A percentile compares a stretch with the other conserved stretches of the same genome.
These are phyloP conservation scores for Neolamprologus fasciatus DNA, from an alignment of 2,113 vertebrate genomes.

Conservation along the genomic window DNA sequence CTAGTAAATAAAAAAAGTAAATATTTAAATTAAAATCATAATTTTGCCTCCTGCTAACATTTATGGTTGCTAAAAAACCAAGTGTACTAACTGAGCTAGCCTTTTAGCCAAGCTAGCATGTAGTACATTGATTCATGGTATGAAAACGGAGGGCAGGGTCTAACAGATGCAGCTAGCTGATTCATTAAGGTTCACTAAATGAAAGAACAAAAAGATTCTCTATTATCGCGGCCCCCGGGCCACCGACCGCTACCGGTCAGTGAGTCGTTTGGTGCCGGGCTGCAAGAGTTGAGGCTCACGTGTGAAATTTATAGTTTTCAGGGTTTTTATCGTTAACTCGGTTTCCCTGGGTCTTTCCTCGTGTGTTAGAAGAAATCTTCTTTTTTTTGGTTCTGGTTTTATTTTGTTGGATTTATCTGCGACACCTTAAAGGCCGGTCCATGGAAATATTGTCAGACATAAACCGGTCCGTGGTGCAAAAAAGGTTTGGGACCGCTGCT, in stretches of 20 bases:
- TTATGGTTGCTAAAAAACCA: not conserved
- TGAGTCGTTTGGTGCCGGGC: not conserved
- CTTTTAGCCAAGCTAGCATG: no score
- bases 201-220: not conserved
- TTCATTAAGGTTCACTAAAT: not conserved
- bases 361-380: not conserved
- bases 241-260: rapidly evolving
- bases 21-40: not conserved
- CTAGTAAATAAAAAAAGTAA: not conserved
- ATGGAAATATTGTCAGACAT: rapidly evolving
- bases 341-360: not conserved
- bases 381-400: rapidly evolving
- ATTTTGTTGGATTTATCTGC: not conserved
- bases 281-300: not conserved
- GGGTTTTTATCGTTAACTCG: rapidly evolving
- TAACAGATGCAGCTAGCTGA: not conserved
- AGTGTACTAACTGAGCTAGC: not conserved
- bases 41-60: not conserved
- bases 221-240: rapidly evolving
- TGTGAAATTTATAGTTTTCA: not conserved
- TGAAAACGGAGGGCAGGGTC: rapidly evolving
- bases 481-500: rapidly evolving
- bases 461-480: rapidly evolving
- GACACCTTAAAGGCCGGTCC: not conserved
- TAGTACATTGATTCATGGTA: not conserved